Evolutionary conservation across 64 coral and sea anemone genomes (phyloP), one percentile per base, ranked within the genome.

Genomic region (Exaiptasia diaphana): DNA sequence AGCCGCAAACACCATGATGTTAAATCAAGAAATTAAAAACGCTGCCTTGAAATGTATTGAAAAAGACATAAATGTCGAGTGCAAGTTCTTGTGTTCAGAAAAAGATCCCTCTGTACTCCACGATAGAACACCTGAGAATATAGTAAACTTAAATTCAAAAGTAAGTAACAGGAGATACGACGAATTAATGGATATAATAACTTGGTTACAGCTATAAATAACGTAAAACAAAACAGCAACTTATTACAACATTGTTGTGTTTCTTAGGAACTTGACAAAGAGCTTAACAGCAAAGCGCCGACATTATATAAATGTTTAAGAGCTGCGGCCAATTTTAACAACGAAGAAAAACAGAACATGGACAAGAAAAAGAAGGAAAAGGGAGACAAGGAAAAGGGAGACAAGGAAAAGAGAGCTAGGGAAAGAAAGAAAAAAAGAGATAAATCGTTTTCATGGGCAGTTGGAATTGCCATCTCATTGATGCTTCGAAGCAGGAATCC

Each of bases 21-120:
- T 1, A 18, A 26, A 20, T 0, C n/a, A 64, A 48, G 20, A 68
- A 36, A 33, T 78, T 17, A 29, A 78, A 50, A 37, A 23, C 21
- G 15, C 25, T 22, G 37, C 69, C 15, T 35, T 77, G 17, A 76
- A 50, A 18, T 64, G 68, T 11, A 28, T 79, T 23, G 73, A 54
- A 25, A 87, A 69, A 27, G 31, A 64, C 5, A 78, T 87, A 38
- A 4, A 87, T 27, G 46, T 40, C 1, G 85, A 87, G 49, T 87
- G 73, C 43, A 30, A 15, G 8, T 23, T 24, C 3, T 8, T 87
- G 17, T 87, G 85, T 28, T 38, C 28, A 36, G 78, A 49, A 54
- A 87, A 87, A 32, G 13, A 18, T 24, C 85, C 74, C 14, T 87
- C 85, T 5, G 67, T 79, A 17, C 63, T 87, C 5, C 45, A n/a